Conservation (phyloP, 1,140 invertebrate genomes). For the Lamellibrachia luymesi region DNA sequence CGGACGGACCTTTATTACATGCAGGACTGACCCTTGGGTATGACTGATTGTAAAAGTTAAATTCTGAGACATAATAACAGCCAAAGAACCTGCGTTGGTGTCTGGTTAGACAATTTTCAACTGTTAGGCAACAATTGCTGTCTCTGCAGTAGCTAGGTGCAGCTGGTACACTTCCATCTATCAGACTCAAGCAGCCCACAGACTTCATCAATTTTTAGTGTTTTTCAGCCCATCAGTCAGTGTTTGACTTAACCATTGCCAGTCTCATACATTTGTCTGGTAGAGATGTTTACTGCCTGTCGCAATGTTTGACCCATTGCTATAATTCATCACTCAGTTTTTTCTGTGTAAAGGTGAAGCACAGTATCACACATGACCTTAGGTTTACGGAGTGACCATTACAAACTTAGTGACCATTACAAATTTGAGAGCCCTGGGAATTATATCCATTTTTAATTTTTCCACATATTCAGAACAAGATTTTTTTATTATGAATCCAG, state of each 20-base stretch:
- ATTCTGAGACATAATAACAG: neutral
- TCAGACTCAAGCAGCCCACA: neutral
- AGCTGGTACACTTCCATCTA: neutral
- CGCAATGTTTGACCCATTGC: neutral
- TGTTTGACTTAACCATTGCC: neutral
- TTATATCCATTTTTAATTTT: too few relatives aligned
- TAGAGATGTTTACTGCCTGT: neutral
- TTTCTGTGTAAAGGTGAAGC: neutral
- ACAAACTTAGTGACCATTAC: too few relatives aligned
- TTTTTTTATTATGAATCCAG: too few relatives aligned
- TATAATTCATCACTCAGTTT: neutral
- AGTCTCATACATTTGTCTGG: neutral
- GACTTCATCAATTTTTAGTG: neutral
- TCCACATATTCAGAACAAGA: too few relatives aligned
- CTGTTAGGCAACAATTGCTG: neutral
- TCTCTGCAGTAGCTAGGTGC: neutral
- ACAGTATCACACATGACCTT: neutral
- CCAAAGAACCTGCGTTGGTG: neutral
- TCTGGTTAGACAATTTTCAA: neutral
- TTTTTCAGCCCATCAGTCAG: neutral
- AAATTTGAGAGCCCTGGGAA: too few relatives aligned
- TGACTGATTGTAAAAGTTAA: too few relatives aligned
- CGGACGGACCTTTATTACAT: too few relatives aligned
- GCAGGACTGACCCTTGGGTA: too few relatives aligned
- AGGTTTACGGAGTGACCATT: neutral